These are phyloP conservation scores for Megaptera novaeangliae DNA, from an alignment of 2,113 vertebrate species.

Conservation along the genomic window DNA sequence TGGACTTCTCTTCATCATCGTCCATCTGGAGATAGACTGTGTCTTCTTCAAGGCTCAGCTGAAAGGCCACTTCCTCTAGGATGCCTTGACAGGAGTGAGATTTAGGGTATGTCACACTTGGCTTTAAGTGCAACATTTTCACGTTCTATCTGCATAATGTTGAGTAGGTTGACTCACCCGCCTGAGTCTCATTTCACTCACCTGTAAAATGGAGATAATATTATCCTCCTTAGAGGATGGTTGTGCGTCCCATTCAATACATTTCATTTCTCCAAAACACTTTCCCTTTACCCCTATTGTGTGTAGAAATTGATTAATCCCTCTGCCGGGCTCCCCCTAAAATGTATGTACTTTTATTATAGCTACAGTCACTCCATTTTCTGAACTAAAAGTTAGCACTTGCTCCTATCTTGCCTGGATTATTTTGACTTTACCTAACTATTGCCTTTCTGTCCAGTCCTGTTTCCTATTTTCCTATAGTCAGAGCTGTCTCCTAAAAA, in stretches of 20 bases:
- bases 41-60: not conserved
- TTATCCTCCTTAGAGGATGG: not conserved
- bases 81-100: not conserved
- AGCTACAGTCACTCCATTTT: not conserved
- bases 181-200: not conserved
- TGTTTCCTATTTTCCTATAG: not conserved
- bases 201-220: not conserved
- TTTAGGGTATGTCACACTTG: not conserved
- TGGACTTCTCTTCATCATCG: not conserved
- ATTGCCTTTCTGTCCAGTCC: not conserved
- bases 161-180: not conserved
- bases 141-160: not conserved
- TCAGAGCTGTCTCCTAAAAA: not conserved
- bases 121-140: not conserved
- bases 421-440: not conserved
- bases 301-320: not conserved
- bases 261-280: not conserved
- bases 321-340: not conserved
- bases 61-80: not conserved
- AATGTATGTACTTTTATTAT: not conserved
- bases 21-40: not conserved
- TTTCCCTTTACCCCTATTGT: not conserved
- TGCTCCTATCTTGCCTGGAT: not conserved
- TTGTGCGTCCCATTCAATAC: not conserved
- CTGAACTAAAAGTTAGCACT: not conserved